Evolutionary conservation across 2,113 vertebrate species (phyloP).

Genomic region (Phaethornis superciliosus): DNA sequence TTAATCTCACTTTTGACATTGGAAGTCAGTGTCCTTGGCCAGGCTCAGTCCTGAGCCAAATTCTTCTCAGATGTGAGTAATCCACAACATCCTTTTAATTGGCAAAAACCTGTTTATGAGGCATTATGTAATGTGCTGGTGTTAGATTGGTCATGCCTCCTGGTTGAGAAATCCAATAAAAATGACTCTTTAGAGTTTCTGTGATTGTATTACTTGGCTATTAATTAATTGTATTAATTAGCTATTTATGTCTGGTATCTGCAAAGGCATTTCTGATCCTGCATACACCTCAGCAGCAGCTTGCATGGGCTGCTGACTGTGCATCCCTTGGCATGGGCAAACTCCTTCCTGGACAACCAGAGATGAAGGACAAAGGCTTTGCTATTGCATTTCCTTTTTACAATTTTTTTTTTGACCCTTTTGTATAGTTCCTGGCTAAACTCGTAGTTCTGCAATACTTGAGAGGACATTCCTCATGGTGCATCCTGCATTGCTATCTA

Average conservation of each 20-base stretch:
- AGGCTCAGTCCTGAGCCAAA: neutral
- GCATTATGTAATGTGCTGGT: neutral
- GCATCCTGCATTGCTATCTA: neutral
- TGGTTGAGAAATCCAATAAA: neutral
- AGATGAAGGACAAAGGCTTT: neutral
- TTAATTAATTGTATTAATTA: constrained; percentile 18
- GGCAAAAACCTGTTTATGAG: neutral
- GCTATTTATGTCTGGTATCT: neutral
- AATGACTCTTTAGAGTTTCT: neutral
- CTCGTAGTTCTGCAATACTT: fast-evolving
- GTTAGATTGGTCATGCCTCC: neutral
- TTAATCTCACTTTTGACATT: fast-evolving
- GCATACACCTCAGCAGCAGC: neutral
- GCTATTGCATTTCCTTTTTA: fast-evolving
- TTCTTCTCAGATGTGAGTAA: neutral
- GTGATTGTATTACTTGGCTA: constrained; percentile 10
- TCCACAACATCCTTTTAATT: neutral
- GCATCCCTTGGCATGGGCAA: neutral
- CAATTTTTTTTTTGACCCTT: neutral
- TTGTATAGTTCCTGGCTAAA: neutral
- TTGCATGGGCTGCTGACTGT: neutral
- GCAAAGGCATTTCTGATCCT: neutral
- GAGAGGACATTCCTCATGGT: neutral
- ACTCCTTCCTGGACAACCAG: neutral
- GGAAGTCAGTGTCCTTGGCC: neutral